These are phyloP conservation scores for Sesia bembeciformis DNA, from an alignment of 2,888 invertebrate species.

Conservation along the genomic window DNA sequence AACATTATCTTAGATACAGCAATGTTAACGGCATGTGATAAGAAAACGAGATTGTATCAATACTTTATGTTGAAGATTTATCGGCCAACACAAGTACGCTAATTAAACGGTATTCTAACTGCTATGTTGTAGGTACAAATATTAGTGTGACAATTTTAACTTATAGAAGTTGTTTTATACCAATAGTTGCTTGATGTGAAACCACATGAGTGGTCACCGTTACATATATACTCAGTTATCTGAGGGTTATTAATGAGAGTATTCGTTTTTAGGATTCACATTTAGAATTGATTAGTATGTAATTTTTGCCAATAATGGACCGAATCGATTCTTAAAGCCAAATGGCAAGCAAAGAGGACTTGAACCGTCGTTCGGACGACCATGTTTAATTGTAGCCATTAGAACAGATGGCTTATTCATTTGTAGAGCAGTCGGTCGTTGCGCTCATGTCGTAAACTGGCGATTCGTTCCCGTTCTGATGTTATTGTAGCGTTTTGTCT, in stretches of 20 bases:
- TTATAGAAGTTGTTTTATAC: no score
- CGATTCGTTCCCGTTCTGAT: slow-evolving; percentile 72
- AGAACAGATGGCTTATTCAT: slow-evolving; percentile 75
- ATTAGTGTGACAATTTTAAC: no score
- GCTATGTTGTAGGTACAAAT: no score
- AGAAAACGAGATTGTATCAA: slow-evolving; percentile 8
- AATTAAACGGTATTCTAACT: no score
- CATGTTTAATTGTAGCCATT: slow-evolving; percentile 73
- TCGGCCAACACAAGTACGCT: no score
- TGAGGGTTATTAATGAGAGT: no score
- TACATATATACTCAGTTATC: no score
- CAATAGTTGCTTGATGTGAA: no score
- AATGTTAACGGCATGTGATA: slow-evolving; percentile 34
- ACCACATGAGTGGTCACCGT: no score
- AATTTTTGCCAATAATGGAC: not conserved
- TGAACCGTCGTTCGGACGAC: slow-evolving; percentile 40
- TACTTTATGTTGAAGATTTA: no score
- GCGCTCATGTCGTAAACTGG: slow-evolving; percentile 71
- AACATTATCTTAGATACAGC: slow-evolving; percentile 38
- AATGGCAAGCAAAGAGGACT: slow-evolving; percentile 43
- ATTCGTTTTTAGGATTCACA: no score
- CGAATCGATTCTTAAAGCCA: slow-evolving; percentile 42
- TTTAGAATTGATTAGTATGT: not conserved
- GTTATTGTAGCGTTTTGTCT: slow-evolving; percentile 75
- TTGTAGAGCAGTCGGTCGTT: slow-evolving; percentile 72